phyloP scores from a whole-genome alignment of 2,888 invertebrate genomes.

The Theretra japonica region DNA sequence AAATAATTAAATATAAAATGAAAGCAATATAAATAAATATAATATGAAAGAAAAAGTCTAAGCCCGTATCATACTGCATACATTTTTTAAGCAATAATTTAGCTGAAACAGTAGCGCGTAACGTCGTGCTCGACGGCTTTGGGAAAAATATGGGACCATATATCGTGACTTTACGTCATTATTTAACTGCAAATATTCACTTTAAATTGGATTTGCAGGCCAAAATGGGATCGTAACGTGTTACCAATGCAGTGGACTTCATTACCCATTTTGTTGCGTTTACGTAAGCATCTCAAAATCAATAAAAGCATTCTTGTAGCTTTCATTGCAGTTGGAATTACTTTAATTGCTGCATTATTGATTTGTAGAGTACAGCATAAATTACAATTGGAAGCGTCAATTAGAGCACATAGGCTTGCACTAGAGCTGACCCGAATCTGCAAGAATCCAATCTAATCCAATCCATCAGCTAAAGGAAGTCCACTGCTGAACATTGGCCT shows the following conservation, averaged over 20 bases:
- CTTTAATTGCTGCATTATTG: no score
- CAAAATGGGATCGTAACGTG: not conserved
- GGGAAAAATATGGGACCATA: slow-evolving; percentile 1
- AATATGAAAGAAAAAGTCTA: no score
- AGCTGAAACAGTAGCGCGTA: not conserved
- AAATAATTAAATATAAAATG: no score
- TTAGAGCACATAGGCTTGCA: no score
- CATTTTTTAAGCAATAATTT: not conserved
- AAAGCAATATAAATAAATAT: no score
- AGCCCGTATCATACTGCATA: not conserved
- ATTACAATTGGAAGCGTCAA: no score
- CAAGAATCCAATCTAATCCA: no score
- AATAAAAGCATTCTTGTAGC: not conserved
- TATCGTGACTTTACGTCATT: not conserved
- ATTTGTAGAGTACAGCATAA: no score
- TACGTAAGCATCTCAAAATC: not conserved
- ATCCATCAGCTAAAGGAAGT: no score
- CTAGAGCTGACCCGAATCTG: no score
- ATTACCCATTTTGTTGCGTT: not conserved
- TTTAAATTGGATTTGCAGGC: not conserved
- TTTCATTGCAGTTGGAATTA: no score
- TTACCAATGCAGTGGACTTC: not conserved
- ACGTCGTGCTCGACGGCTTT: not conserved
- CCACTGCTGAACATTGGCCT: no score
- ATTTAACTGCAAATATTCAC: slow-evolving; percentile 6